Evolutionary conservation across 2,797 vertebrate genomes (phyloP).

Genomic region (Cynopterus sphinx): DNA sequence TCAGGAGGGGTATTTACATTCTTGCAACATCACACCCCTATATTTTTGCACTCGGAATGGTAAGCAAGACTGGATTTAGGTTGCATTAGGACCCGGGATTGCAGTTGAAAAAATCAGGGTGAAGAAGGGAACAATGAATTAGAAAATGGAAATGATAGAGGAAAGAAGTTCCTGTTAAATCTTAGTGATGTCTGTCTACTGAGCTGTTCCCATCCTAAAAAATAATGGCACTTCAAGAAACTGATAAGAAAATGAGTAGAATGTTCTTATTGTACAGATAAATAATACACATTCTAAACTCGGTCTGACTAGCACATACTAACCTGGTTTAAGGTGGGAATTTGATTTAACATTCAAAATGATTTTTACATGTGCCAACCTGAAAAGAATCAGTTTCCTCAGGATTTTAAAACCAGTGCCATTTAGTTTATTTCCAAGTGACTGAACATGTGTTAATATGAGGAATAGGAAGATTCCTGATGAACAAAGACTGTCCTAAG

Average conservation of each 20-base stretch:
- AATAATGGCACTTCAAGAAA: background rate
- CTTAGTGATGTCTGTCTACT: background rate
- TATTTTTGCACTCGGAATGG: background rate
- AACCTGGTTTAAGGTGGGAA: background rate
- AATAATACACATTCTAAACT: background rate
- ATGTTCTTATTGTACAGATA: background rate
- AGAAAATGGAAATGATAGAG: constrained; percentile 12
- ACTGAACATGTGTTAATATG: constrained; percentile 12
- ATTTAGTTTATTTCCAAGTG: constrained; percentile 8
- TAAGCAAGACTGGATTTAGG: background rate
- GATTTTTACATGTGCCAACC: background rate
- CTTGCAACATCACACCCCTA: background rate
- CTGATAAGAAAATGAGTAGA: background rate
- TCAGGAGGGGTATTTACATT: background rate
- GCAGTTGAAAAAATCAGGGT: background rate
- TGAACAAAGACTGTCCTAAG: background rate
- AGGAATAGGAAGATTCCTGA: constrained; percentile 26
- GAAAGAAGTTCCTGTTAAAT: constrained; percentile 19
- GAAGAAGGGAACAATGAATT: background rate
- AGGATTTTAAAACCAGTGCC: background rate
- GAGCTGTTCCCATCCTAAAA: background rate
- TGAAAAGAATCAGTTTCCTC: background rate
- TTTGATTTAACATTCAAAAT: background rate
- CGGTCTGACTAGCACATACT: background rate
- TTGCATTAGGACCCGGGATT: background rate